Percentiles rank a stretch among this genome's conserved stretches.
Evolutionary conservation across 2,888 invertebrate species (phyloP).

Genomic region (Lithophane socia): DNA sequence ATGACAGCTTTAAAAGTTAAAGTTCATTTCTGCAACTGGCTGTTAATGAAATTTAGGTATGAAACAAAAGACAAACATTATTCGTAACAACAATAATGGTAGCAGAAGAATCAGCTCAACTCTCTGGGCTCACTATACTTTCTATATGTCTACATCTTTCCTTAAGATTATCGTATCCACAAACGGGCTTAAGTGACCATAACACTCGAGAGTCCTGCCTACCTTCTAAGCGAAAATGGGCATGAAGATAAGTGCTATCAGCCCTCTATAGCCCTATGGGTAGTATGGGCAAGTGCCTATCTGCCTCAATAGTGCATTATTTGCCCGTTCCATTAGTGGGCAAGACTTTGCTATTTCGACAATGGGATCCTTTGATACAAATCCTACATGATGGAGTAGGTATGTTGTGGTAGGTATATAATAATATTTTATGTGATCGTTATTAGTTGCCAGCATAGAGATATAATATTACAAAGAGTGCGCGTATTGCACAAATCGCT

Average conservation of each 20-base stretch:
- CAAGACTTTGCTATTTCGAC: constrained; percentile 70
- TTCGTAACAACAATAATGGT: no score
- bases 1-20: no score
- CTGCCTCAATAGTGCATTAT: constrained; percentile 64
- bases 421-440: background rate
- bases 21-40: no score
- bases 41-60: no score
- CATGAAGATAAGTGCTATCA: constrained; percentile 62
- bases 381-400: constrained; percentile 50
- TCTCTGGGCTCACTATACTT: background rate
- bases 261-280: constrained; percentile 20
- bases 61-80: no score
- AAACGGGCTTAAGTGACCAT: constrained; percentile 39
- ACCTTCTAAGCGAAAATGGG: constrained; percentile 49
- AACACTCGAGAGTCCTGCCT: constrained; percentile 24
- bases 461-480: no score
- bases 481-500: no score
- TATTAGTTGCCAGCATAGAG: background rate
- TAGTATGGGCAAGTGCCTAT: constrained; percentile 24
- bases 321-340: constrained; percentile 75
- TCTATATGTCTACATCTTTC: background rate
- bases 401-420: background rate
- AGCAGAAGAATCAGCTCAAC: no score
- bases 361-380: constrained; percentile 67
- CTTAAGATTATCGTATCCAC: background rate